These are phyloP conservation scores for Nebria salina DNA, from an alignment of 2,888 invertebrate genomes.

Conservation along the genomic window DNA sequence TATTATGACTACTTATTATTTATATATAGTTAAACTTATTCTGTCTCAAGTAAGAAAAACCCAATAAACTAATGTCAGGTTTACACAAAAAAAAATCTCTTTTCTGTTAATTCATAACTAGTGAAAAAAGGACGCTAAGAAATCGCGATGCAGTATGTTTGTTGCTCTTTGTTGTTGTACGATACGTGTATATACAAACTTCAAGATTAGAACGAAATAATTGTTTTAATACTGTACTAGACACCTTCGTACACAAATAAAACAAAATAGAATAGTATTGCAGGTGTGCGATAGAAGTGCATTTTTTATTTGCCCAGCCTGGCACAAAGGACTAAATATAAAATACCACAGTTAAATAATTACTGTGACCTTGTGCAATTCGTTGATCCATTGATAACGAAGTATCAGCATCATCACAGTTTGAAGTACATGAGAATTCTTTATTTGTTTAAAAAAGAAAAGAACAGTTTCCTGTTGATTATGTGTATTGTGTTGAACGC, in stretches of 20 bases:
- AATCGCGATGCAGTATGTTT: no score
- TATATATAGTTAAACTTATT: no score
- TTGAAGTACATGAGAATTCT: slow-evolving; percentile 17
- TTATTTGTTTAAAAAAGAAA: slow-evolving; percentile 22
- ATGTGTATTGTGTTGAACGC: slow-evolving; percentile 2
- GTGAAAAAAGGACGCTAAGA: no score
- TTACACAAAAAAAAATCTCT: no score
- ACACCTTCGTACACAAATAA: slow-evolving; percentile 7
- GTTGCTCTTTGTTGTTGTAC: no score
- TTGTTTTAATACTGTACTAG: neutral
- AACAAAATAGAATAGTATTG: slow-evolving; percentile 23
- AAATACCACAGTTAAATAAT: slow-evolving; percentile 37
- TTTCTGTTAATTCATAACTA: no score
- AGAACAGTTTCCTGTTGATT: slow-evolving; percentile 35
- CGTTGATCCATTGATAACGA: slow-evolving; percentile 14
- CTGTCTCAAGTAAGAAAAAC: no score
- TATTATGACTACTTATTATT: no score
- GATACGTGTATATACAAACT: neutral
- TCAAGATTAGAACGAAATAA: neutral
- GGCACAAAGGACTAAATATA: slow-evolving; percentile 5
- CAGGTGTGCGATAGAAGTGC: slow-evolving; percentile 36
- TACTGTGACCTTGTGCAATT: slow-evolving; percentile 24
- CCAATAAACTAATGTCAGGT: no score
- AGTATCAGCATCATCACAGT: slow-evolving; percentile 14
- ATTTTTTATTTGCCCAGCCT: neutral